Percentiles rank a stretch among this genome's conserved stretches.
phyloP scores from a whole-genome alignment of 2,797 vertebrate genomes.

The Anguilla megastoma region DNA sequence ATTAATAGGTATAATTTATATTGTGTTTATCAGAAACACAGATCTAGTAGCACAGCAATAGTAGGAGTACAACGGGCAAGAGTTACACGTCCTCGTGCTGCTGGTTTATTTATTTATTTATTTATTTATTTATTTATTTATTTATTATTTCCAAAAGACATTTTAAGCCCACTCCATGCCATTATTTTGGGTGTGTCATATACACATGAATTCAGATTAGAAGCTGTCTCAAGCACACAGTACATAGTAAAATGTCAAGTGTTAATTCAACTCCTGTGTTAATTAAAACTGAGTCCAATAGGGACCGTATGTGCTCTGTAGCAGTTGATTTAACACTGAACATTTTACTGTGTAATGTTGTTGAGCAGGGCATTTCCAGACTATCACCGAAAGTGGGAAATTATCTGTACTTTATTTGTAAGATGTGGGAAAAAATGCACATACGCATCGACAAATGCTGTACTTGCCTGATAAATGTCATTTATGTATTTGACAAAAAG shows the following conservation, averaged over 20 bases:
- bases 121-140: neutral
- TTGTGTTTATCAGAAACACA: neutral
- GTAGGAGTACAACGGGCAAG: neutral
- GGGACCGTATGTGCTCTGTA: no score
- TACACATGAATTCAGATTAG: neutral
- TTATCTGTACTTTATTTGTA: neutral
- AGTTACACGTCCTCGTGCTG: neutral
- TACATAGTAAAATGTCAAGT: no score
- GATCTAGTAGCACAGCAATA: neutral
- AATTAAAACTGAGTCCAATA: no score
- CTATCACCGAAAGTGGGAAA: neutral
- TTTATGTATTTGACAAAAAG: neutral
- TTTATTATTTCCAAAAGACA: neutral
- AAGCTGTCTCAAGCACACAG: neutral
- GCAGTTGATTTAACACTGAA: no score
- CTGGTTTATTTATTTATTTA: neutral
- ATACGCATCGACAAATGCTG: neutral
- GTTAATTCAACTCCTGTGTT: no score
- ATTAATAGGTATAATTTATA: neutral
- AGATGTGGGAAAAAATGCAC: neutral
- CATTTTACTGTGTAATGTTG: neutral
- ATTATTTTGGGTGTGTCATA: neutral
- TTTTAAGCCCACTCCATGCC: neutral
- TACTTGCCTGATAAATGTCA: neutral
- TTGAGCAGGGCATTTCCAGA: neutral